Conservation (phyloP, 2,113 vertebrate species). For the Chauna torquata region DNA sequence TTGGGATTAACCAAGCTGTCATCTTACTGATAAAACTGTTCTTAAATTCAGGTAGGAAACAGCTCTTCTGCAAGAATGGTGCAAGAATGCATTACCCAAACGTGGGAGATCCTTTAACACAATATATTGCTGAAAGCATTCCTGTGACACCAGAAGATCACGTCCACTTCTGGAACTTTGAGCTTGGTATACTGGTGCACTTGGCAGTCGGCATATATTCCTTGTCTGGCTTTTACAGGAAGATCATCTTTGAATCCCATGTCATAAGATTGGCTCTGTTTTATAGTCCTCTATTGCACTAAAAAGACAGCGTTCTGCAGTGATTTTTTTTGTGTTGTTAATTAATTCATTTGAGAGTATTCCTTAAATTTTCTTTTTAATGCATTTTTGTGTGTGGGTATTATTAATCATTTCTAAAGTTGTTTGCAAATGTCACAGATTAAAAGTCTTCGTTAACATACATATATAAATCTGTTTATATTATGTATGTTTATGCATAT, state of each 20-base stretch:
- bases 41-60: background rate
- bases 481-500: background rate
- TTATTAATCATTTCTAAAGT: slow-evolving; percentile 75
- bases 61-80: background rate
- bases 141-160: background rate
- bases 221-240: slow-evolving; percentile 29
- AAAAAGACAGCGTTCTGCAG: slow-evolving; percentile 61
- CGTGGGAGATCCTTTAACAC: background rate
- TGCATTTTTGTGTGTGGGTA: slow-evolving; percentile 65
- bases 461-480: background rate
- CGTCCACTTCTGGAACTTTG: background rate
- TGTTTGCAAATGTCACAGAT: slow-evolving; percentile 55
- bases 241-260: slow-evolving; percentile 48
- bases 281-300: slow-evolving; percentile 56
- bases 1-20: background rate
- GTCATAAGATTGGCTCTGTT: slow-evolving; percentile 48
- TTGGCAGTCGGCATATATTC: background rate
- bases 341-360: slow-evolving; percentile 78
- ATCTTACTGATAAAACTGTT: background rate
- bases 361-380: slow-evolving; percentile 78
- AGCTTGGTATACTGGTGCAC: background rate
- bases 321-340: slow-evolving; percentile 52
- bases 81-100: background rate
- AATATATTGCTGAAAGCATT: background rate
- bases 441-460: slow-evolving; percentile 52